Conservation (phyloP, 35 echinoderm and acorn worm species). For the Stichopus chloronotus region DNA sequence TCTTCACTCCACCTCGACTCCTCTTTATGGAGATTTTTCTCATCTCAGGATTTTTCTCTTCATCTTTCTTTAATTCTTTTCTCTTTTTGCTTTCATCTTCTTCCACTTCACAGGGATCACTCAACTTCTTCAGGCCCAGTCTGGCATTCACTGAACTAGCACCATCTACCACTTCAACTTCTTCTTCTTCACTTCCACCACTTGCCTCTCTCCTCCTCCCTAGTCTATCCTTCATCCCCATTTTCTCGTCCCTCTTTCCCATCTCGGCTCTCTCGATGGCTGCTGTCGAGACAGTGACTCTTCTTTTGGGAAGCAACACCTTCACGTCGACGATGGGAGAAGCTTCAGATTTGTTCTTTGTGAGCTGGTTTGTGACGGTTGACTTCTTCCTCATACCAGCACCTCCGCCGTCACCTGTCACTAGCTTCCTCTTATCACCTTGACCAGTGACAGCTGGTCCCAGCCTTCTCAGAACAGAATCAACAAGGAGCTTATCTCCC, state of each 20-base stretch:
- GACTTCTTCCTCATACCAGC: neutral
- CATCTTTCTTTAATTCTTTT: neutral
- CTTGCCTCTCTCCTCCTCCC: conserved; percentile 18
- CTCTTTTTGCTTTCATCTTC: neutral
- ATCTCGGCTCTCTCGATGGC: neutral
- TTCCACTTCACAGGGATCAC: neutral
- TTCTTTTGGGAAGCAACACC: neutral
- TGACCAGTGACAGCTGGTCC: neutral
- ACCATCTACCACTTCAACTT: neutral
- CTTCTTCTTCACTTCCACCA: neutral
- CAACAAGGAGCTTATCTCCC: neutral
- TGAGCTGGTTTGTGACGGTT: neutral
- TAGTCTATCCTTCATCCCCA: neutral
- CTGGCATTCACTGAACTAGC: no score
- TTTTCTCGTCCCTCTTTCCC: neutral
- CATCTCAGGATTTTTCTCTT: neutral
- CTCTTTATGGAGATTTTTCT: neutral
- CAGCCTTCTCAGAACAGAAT: neutral
- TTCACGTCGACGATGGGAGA: neutral
- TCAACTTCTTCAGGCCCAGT: no score
- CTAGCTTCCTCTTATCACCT: neutral
- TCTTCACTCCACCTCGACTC: neutral
- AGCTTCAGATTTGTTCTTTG: neutral
- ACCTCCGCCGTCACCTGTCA: no score
- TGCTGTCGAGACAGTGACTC: neutral